Evolutionary conservation across 2,113 vertebrate species (phyloP).

Genomic region (Callospermophilus lateralis): DNA sequence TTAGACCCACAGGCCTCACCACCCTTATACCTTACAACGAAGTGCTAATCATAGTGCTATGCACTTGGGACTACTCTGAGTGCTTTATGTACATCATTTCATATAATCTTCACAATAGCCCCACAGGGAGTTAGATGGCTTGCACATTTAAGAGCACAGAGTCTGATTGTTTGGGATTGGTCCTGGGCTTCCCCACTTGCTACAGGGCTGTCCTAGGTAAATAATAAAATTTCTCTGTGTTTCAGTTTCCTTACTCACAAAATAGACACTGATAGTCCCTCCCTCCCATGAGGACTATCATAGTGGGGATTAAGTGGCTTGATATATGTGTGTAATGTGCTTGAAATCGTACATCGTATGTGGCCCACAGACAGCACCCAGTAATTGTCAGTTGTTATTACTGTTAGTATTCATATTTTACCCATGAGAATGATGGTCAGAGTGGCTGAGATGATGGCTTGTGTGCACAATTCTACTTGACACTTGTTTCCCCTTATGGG

Average conservation of each 20-base stretch:
- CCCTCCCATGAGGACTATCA: background rate
- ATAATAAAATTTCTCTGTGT: background rate
- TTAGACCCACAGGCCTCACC: background rate
- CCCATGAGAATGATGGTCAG: background rate
- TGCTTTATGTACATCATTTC: background rate
- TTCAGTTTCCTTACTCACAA: slow-evolving; percentile 40
- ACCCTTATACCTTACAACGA: background rate
- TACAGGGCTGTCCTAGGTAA: background rate
- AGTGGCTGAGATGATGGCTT: background rate
- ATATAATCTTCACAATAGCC: background rate
- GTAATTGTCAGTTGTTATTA: background rate
- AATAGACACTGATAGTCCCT: background rate
- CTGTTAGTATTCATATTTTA: background rate
- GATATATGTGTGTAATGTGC: background rate
- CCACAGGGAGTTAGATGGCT: background rate
- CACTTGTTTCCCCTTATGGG: background rate
- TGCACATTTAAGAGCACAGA: background rate
- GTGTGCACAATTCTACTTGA: background rate
- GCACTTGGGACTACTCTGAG: background rate
- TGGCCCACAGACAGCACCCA: background rate
- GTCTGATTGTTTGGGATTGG: background rate
- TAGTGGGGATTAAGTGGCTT: background rate
- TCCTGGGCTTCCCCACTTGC: background rate
- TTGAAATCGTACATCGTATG: background rate
- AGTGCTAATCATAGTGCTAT: background rate